Evolutionary conservation across 2,113 vertebrate genomes (phyloP), one percentile per base, ranked within the genome.

Genomic region (Choloepus hoffmanni): DNA sequence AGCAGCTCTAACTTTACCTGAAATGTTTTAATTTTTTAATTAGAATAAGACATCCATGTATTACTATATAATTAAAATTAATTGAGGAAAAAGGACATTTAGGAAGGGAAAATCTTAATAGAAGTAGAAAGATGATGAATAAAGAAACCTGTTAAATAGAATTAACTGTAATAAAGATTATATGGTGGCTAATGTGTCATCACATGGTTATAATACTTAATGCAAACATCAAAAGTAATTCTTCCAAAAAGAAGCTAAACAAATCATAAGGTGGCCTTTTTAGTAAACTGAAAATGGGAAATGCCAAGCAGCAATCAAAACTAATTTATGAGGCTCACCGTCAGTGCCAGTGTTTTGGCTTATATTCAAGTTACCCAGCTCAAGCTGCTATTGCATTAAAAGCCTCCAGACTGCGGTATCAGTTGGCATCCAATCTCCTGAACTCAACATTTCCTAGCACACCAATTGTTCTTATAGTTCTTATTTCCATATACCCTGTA

Each of bases 61-160:
- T 81, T 88, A 83, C 30, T 68, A 65, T 53, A 33, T 87, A 84
- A 95, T 95, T 95, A 94, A 92, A 93, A 95, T 89, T 87, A 89
- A 95, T 82, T 95, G 94, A 48, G 70, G 26, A 23, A 79, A 62
- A 90, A 92, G 86, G 15, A 68, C 48, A 50, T 87, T 55, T 79
- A 55, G 90, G 43, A 91, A 89, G 15, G 26, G 33, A 30, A 63
- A 68, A 24, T 91, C 85, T 60, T 85, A 68, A 68, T 60, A 92
- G 81, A 85, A 92, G 8, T 50, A 26, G 86, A 89, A 96, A 96
- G 88, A 83, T 45, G 88, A 78, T 50, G 72, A 88, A 85, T 85
- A 85, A 85, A 93, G 89, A 58, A 58, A 24, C 76, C 92, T 84
- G 85, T 90, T 88, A 94, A 94, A 43, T 73, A 90, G 94, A 96